Conservation (phyloP, 1,140 invertebrate species). For the Contarinia nasturtii region DNA sequence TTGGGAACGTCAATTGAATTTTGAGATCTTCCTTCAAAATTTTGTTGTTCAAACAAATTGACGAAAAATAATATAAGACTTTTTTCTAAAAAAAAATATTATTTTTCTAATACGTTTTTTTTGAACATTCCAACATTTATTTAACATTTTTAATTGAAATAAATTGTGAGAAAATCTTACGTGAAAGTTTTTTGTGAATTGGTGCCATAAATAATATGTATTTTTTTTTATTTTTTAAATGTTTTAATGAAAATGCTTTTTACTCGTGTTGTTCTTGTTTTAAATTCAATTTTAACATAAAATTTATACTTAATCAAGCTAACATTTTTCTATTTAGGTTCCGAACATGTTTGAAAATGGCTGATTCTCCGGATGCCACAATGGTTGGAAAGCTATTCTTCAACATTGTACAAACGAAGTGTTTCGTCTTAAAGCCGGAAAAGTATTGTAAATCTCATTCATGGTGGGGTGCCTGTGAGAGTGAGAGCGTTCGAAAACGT, state of each 20-base stretch:
- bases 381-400: conserved; percentile 87
- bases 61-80: not conserved
- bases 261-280: no score
- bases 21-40: no score
- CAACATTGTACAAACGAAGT: conserved; percentile 80
- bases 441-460: conserved; percentile 51
- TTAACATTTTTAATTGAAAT: no score
- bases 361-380: conserved; percentile 62
- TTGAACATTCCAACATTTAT: no score
- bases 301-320: not conserved
- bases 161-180: no score
- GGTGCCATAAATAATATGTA: no score
- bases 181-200: no score
- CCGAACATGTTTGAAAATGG: conserved; percentile 74
- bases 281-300: no score
- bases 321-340: no score
- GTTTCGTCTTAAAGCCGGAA: conserved; percentile 67
- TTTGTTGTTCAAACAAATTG: not conserved
- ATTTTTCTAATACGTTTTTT: not conserved
- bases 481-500: conserved; percentile 43
- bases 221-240: no score
- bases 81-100: not conserved
- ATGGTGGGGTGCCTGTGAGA: conserved; percentile 69
- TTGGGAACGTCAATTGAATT: no score
- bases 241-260: no score